Conservation (phyloP, 2,888 invertebrate species). For the Leptothorax acervorum region DNA sequence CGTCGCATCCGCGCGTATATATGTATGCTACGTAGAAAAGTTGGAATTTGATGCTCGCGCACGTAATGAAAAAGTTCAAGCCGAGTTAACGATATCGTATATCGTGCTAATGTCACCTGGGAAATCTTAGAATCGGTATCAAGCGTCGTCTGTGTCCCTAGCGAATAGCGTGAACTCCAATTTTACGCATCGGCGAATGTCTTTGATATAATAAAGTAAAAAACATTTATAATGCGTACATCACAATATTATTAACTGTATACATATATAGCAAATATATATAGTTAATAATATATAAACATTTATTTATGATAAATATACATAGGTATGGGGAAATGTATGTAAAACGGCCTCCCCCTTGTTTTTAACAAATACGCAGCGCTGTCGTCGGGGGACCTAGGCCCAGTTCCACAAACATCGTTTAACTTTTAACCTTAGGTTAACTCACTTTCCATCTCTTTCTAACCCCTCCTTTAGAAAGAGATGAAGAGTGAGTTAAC, state of each 20-base stretch:
- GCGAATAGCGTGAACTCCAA: conserved; percentile 60
- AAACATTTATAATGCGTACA: neutral
- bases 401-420: too few relatives aligned
- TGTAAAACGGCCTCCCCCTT: too few relatives aligned
- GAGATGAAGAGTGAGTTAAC: too few relatives aligned
- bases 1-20: neutral
- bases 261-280: neutral
- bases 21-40: conserved; percentile 41
- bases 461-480: too few relatives aligned
- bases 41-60: conserved; percentile 50
- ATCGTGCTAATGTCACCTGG: conserved; percentile 65
- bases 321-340: too few relatives aligned
- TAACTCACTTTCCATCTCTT: too few relatives aligned
- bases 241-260: neutral
- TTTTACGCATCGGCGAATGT: conserved; percentile 69
- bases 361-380: too few relatives aligned
- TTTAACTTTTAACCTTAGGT: too few relatives aligned
- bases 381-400: too few relatives aligned
- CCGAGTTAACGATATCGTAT: conserved; percentile 48
- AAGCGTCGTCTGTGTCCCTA: conserved; percentile 47
- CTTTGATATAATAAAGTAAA: conserved; percentile 25
- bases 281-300: neutral
- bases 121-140: conserved; percentile 70
- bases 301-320: neutral
- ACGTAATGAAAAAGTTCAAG: conserved; percentile 59